Base-by-base conservation (phyloP, 1,140 invertebrate genomes). In the Atta cephalotes region DNA sequence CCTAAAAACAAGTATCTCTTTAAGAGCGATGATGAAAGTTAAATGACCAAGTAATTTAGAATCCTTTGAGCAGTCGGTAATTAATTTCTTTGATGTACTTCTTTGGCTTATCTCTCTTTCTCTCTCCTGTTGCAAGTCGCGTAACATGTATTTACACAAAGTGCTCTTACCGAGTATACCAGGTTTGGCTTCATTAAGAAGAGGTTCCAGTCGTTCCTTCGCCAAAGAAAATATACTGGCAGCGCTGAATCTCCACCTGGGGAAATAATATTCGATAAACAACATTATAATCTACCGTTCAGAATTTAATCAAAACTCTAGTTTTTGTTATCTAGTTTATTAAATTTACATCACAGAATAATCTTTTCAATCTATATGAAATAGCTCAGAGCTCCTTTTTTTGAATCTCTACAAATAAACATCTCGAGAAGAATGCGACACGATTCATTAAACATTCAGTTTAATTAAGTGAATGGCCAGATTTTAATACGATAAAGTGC, bases 221-320 rank as follows among this genome's bases (percentile, higher is more conserved):
- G 96, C 92, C 39, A 96, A 88, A 45, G 94, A 94, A 89, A 96
- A 96, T 82, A 96, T 95, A 72, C 94, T 95, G 18, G 92, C 91
- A n/a, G 96, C 94, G 85, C 95, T 95, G 81, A 96, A 96, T 60
- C 95, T 94, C 95, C 96, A 96, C 96, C 96, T 96, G 89, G 0
- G 91, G 93, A 49, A 87, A 66, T 9, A 68, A 71, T 14, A 35
- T 62, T 74, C 18, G 16, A 63, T n/a, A 45, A n/a, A 25, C 18
- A 18, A 68, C 9, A 70, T 49, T 51, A 51, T 51, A 18, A 25
- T 35, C 14, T 49, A n/a, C 0, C 56, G 14, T 18, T 16, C 49
- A 12, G 7, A 16, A 58, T 21, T 74, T 31, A 60, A 82, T 45
- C 45, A 0, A 51, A 72, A n/a, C 9, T 5, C 18, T n/a, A 56